Base-by-base conservation (phyloP, 2,797 vertebrate genomes). In the Salarias fasciatus region DNA sequence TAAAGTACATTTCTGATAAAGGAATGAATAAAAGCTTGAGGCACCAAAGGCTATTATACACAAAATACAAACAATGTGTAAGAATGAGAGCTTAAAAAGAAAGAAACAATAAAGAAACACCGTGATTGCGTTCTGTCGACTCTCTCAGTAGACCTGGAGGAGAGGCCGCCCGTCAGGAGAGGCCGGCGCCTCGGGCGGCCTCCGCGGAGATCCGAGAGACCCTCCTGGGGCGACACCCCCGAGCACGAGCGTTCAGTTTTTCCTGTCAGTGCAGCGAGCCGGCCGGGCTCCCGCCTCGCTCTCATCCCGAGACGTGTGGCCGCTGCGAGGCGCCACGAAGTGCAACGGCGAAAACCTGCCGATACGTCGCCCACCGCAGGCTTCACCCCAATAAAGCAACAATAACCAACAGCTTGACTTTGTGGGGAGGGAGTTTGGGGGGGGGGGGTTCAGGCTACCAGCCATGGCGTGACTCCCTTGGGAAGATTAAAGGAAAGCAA, bases 401-500 rank as follows among this genome's bases (percentile, higher is more conserved):
- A 80, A 70, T 11, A 92, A 93, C 82, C 86, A 92, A 92, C 64
- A 77, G 91, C 79, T 88, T 75, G 74, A 80, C 72, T 85, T 79
- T 84, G 79, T 74, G 72, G 1, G 41, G 33, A 9, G 33, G 6
- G 33, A 33, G 33, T 6, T 33, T 70, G 7, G n/a, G 33, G 33
- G 1, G 9, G 40, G 41, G 76, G 72, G 84, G 62, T 93, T 96
- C 95, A 94, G 93, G 97, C 98, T 90, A 99, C 96, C 91, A 99
- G 95, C 98, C 98, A 99, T 35, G 98, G 98, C 46, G 97, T 99
- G 87, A 98, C 96, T 92, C 98, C 98, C 98, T 99, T 94, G 92
- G 86, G 84, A 91, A 94, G 91, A 94, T 91, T 89, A 92, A 89
- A 91, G 82, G 65, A 86, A 88, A 88, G 63, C 53, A 78, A 11